A percentile compares a stretch with the other conserved stretches of the same genome.
phyloP scores from a whole-genome alignment of 2,888 invertebrate genomes.

The Notocelia uddmanniana region DNA sequence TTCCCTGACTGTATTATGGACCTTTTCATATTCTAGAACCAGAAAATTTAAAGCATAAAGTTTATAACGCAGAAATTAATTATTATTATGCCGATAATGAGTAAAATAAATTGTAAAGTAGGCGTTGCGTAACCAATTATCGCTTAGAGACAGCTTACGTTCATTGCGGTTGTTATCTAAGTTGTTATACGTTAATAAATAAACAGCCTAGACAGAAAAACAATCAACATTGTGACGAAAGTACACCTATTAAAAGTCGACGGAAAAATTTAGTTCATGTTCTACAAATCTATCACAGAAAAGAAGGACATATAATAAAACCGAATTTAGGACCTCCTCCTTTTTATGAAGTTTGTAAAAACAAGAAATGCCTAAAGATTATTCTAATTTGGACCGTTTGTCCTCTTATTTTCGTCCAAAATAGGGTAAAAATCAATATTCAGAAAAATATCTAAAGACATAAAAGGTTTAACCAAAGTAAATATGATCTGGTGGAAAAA shows the following conservation, averaged over 20 bases:
- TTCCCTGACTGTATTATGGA: no score
- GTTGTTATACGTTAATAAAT: slow-evolving; percentile 16
- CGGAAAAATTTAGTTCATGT: not conserved
- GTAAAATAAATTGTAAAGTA: slow-evolving; percentile 1
- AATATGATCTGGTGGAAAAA: not conserved
- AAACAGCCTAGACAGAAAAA: slow-evolving; percentile 22
- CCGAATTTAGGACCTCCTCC: no score
- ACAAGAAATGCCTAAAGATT: no score
- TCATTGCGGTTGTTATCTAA: slow-evolving; percentile 22
- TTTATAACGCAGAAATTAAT: not conserved
- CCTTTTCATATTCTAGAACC: no score
- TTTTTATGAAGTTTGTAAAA: no score
- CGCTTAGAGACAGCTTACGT: slow-evolving; percentile 6
- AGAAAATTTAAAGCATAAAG: not conserved
- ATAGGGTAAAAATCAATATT: no score
- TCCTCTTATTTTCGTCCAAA: no score
- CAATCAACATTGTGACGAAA: slow-evolving; percentile 19
- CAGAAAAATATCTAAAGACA: no score
- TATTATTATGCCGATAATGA: not conserved
- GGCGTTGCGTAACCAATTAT: slow-evolving; percentile 21
- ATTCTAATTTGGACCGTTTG: no score
- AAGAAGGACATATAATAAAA: no score
- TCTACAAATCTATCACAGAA: not conserved
- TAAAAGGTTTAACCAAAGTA: not conserved
- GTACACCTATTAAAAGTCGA: not conserved